Conservation (phyloP, 2,797 vertebrate species). For the Rhinichthys osculus region DNA sequence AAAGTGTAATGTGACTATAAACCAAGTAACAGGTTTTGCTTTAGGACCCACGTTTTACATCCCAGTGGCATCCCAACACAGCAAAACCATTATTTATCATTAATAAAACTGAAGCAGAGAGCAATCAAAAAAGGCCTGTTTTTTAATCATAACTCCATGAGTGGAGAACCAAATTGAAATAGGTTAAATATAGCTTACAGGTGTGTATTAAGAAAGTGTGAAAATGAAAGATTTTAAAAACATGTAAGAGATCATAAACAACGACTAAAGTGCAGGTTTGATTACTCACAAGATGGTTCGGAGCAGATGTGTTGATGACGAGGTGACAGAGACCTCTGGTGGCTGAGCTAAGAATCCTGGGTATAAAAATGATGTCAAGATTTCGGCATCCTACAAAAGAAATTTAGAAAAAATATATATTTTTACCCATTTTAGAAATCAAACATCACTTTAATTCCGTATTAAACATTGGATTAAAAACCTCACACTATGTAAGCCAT, state of each 20-base stretch:
- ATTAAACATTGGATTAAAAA: background rate
- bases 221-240: background rate
- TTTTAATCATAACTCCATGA: too few relatives aligned
- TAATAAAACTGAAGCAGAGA: background rate
- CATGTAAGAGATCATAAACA: background rate
- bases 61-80: background rate
- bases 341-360: background rate
- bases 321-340: slow-evolving; percentile 24
- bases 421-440: background rate
- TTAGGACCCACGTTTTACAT: background rate
- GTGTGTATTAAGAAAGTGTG: background rate
- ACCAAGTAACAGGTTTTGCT: background rate
- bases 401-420: background rate
- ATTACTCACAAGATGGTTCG: background rate
- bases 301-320: background rate
- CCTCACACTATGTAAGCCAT: background rate
- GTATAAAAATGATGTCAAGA: background rate
- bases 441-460: background rate
- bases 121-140: background rate
- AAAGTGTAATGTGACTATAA: too few relatives aligned
- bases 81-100: background rate
- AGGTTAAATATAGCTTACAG: background rate
- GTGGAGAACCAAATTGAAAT: too few relatives aligned
- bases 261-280: background rate
- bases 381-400: background rate